Base-by-base conservation (phyloP, 2,113 vertebrate genomes). In the Brachirus orientalis region DNA sequence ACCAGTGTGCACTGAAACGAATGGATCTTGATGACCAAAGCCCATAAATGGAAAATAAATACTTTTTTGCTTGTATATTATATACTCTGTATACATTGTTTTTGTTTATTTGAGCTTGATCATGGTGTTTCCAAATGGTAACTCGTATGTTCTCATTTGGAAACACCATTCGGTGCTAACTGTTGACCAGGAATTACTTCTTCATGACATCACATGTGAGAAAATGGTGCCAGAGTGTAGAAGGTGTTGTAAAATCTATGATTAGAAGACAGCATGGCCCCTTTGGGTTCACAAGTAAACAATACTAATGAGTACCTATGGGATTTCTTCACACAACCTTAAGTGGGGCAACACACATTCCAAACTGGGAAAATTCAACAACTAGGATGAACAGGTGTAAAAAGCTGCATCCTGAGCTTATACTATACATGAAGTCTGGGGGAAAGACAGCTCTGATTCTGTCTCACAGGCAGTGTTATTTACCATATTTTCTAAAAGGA, bases 271-370 rank as follows among this genome's bases (percentile, higher is more conserved):
- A 73, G 69, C 70, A 48, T 3, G 63, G 72, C 66, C 58, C 77
- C 79, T 50, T 50, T 82, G 77, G 69, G 75, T 80, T 79, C 70
- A 28, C 53, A 37, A 71, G 80, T 83, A 88, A 87, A 87, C 81
- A 90, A 75, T 79, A 79, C 74, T 90, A 88, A 90, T 86, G 81
- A 90, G 85, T 59, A 84, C 81, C 83, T 83, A 74, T 54, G 86
- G 86, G 88, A 88, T 72, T 62, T 63, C 63, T 82, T 73, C 72
- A 69, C 66, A 68, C 53, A 83, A 77, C 64, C 77, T 77, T 80
- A 86, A 86, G 81, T 85, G 79, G 85, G 83, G 72, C 72, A 68
- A 35, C 75, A 58, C 47, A 47, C 38, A 63, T 71, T 78, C 60
- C 47, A 71, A 76, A 82, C 45, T 62, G 59, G 63, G 65, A 56